Percentiles rank a stretch among this genome's conserved stretches.
These are phyloP conservation scores for Catagonus wagneri DNA, from an alignment of 2,113 vertebrate species.

Conservation along the genomic window DNA sequence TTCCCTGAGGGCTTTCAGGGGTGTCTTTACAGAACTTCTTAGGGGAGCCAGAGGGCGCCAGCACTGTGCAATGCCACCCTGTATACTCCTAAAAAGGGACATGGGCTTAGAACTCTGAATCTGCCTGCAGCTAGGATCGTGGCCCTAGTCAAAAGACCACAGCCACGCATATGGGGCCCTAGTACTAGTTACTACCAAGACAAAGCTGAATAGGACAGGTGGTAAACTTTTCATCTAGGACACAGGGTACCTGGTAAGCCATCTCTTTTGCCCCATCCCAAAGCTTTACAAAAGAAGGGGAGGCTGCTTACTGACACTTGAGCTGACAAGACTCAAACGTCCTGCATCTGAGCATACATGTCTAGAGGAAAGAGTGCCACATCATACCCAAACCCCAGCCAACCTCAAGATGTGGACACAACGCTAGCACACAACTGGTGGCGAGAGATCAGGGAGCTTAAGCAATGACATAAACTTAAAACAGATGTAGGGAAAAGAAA, in stretches of 20 bases:
- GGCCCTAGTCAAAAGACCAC: not conserved
- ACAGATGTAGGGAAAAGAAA: not conserved
- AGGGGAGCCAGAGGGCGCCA: not conserved
- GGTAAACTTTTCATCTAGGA: not conserved
- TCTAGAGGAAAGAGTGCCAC: not conserved
- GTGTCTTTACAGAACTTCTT: not conserved
- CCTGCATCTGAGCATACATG: not conserved
- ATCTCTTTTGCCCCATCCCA: not conserved
- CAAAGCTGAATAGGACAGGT: not conserved
- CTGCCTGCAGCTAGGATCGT: not conserved
- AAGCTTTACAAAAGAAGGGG: not conserved
- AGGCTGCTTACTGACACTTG: not conserved
- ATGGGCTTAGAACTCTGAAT: not conserved
- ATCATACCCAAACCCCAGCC: not conserved
- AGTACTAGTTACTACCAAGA: not conserved
- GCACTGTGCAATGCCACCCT: not conserved
- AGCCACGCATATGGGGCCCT: not conserved
- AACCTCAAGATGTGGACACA: not conserved
- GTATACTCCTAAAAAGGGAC: not conserved
- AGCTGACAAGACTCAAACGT: not conserved
- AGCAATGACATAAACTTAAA: not conserved
- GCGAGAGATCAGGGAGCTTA: not conserved
- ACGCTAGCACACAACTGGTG: fast-evolving
- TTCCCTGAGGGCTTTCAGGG: not conserved
- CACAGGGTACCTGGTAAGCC: not conserved